Conservation (phyloP, 2,888 invertebrate genomes). For the Drosophila testacea region DNA sequence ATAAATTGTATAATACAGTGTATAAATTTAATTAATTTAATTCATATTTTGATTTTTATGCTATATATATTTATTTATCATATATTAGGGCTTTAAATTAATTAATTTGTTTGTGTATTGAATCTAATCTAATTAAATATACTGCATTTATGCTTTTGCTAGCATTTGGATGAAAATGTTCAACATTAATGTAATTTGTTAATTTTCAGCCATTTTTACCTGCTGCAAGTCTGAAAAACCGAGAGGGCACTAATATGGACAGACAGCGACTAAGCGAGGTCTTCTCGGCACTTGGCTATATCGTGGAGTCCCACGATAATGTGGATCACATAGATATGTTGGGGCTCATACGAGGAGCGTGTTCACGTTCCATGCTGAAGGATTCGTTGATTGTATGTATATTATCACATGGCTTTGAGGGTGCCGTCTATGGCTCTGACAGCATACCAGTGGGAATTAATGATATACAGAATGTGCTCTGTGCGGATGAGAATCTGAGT, state of each 20-base stretch:
- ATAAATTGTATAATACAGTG: no score
- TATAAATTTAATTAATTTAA: no score
- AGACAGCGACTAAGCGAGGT: slow-evolving; percentile 61
- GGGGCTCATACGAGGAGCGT: slow-evolving; percentile 67
- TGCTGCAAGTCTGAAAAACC: slow-evolving; percentile 38
- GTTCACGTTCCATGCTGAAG: slow-evolving; percentile 67
- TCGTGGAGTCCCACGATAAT: slow-evolving; percentile 64
- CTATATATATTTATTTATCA: no score
- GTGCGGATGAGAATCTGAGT: slow-evolving; percentile 81
- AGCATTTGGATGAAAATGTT: background rate
- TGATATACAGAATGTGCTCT: slow-evolving; percentile 86
- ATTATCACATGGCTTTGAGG: slow-evolving; percentile 83
- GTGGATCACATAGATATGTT: slow-evolving; percentile 76
- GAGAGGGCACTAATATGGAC: slow-evolving; percentile 82
- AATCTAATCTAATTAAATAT: background rate
- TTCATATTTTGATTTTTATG: no score
- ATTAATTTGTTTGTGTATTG: no score
- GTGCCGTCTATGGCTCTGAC: slow-evolving; percentile 86
- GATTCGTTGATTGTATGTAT: slow-evolving; percentile 84
- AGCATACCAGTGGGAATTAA: slow-evolving; percentile 85
- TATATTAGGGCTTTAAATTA: no score
- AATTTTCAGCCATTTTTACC: slow-evolving; percentile 70
- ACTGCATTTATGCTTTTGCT: background rate
- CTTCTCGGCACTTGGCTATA: slow-evolving; percentile 80
- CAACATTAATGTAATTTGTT: background rate